These are phyloP conservation scores for Dicerorhinus sumatrensis DNA, from an alignment of 2,113 vertebrate genomes.

Conservation along the genomic window DNA sequence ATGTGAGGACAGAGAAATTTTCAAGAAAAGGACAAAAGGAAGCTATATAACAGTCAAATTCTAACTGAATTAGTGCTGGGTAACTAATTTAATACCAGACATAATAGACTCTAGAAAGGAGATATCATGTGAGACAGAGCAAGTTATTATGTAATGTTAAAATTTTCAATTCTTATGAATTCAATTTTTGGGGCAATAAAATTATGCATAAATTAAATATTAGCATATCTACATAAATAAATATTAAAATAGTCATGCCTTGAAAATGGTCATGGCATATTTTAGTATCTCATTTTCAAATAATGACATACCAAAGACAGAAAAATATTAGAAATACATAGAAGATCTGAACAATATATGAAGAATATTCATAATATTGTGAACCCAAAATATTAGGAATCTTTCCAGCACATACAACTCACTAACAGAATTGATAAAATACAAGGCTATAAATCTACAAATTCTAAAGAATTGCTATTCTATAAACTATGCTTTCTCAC, in stretches of 20 bases:
- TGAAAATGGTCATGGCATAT: not conserved
- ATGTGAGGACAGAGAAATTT: not conserved
- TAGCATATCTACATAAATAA: not conserved
- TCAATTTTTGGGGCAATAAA: not conserved
- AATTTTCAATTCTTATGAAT: not conserved
- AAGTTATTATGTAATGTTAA: not conserved
- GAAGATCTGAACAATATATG: not conserved
- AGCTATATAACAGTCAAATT: not conserved
- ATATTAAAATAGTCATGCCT: not conserved
- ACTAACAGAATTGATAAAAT: not conserved
- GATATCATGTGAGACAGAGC: not conserved
- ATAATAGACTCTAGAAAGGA: not conserved
- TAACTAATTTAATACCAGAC: not conserved
- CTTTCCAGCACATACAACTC: not conserved
- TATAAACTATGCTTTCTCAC: not conserved
- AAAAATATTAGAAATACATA: not conserved
- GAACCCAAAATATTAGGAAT: not conserved
- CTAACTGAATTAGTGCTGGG: not conserved
- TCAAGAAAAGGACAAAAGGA: not conserved
- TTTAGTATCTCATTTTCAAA: not conserved
- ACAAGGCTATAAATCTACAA: not conserved
- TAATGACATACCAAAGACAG: not conserved
- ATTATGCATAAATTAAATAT: not conserved
- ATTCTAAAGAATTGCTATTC: not conserved
- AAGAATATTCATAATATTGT: not conserved